These are phyloP conservation scores for Emydura subglobosa DNA, from an alignment of 2,113 vertebrate species.

Conservation along the genomic window DNA sequence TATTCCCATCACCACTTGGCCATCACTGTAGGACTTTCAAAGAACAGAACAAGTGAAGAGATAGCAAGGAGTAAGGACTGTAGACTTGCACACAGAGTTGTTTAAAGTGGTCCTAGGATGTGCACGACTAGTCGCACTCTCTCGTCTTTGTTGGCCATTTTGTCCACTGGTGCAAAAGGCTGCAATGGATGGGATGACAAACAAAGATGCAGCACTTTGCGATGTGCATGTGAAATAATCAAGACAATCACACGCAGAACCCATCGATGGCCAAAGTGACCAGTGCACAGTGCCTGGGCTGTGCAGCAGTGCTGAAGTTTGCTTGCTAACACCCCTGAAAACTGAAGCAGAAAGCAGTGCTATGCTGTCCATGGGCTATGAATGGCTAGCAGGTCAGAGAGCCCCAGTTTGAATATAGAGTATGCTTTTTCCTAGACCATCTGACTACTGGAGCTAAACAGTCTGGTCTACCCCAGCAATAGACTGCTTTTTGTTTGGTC, in stretches of 20 bases:
- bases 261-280: background rate
- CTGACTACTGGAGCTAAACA: background rate
- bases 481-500: background rate
- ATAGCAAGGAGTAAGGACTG: too few species aligned
- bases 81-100: background rate
- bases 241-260: background rate
- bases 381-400: background rate
- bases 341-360: background rate
- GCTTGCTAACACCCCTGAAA: background rate
- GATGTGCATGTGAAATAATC: background rate
- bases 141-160: background rate
- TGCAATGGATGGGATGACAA: background rate
- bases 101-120: background rate
- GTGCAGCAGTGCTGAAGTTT: background rate
- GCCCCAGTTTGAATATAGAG: background rate
- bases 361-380: background rate
- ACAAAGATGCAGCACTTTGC: background rate
- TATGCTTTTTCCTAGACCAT: background rate
- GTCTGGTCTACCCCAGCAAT: background rate
- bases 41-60: too few species aligned
- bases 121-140: background rate
- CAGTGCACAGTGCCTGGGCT: background rate
- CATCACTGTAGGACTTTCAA: too few species aligned
- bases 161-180: background rate
- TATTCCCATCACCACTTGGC: too few species aligned